Evolutionary conservation across 2,888 invertebrate species (phyloP), one percentile per base, ranked within the genome.

Genomic region (Sipunculus nudus): DNA sequence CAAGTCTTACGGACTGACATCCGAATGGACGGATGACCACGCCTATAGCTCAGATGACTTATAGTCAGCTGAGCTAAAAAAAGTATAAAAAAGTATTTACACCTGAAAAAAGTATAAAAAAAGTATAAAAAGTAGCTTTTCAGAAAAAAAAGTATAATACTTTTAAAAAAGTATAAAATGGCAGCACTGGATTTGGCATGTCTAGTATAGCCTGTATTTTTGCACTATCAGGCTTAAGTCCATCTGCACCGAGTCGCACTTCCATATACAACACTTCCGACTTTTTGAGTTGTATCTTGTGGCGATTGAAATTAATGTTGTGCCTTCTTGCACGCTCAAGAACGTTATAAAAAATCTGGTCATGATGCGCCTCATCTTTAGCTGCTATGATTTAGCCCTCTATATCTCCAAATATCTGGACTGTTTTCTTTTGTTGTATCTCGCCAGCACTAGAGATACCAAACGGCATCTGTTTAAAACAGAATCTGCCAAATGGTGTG

Each of bases 151-250:
- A n/a, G n/a, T n/a, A n/a, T n/a, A n/a, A n/a, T n/a, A n/a, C n/a
- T n/a, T n/a, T n/a, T n/a, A n/a, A n/a, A n/a, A n/a, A n/a, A n/a
- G n/a, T n/a, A n/a, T n/a, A n/a, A n/a, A n/a, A n/a, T n/a, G n/a
- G n/a, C n/a, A n/a, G n/a, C n/a, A 25, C 19, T 35, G 70, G 69
- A 21, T 43, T 53, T 16, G 69, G 67, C 71, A 72, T 73, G 6
- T 67, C 58, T 1, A 25, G 28, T 1, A 74, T n/a, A 13, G 71
- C 68, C 8, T 50, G 21, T 2, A 68, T 48, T 28, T 74, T 68
- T 6, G 45, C 54, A 1, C 61, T 58, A 38, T 72, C 68, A 1
- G 67, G 55, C 28, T 59, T n/a, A 8, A 71, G 19, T 21, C 53
- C 52, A 26, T 58, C 52, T 5, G n/a, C n/a, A n/a, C n/a, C n/a